phyloP scores from a whole-genome alignment of 2,797 vertebrate species.

The Mormyrus hasselquistii region DNA sequence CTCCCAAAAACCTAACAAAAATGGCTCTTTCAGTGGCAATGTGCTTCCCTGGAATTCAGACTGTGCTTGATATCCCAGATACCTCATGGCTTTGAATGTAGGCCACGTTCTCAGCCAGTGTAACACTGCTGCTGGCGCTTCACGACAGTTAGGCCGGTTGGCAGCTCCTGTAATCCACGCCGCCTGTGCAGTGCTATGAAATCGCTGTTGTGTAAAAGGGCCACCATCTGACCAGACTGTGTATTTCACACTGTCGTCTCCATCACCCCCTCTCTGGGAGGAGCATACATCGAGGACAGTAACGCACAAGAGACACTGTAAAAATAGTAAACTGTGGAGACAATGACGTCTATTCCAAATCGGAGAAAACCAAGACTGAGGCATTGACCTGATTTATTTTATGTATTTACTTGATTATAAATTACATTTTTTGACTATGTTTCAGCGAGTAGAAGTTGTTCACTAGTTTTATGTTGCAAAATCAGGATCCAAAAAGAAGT shows the following conservation, averaged over 20 bases:
- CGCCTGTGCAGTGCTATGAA: too few species aligned
- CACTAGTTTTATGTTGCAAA: not conserved
- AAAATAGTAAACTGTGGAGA: not conserved
- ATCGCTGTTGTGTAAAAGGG: not conserved
- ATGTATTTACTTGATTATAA: not conserved
- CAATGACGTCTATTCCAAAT: too few species aligned
- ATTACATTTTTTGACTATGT: not conserved
- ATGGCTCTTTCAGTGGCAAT: not conserved
- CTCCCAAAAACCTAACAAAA: not conserved
- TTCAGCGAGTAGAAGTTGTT: not conserved
- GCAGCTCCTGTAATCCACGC: not conserved
- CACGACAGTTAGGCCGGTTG: not conserved
- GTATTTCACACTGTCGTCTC: not conserved
- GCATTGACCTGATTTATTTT: not conserved
- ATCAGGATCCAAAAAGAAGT: not conserved
- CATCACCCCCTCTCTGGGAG: not conserved
- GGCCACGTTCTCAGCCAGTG: not conserved
- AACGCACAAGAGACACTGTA: not conserved
- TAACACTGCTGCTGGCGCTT: not conserved
- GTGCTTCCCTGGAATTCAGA: not conserved
- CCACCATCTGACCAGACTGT: not conserved
- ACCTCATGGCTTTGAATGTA: not conserved
- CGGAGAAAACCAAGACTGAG: not conserved
- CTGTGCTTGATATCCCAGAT: not conserved
- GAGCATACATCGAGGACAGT: too few species aligned